Base-by-base conservation (phyloP, 1,140 invertebrate species). In the Drosophila teissieri region DNA sequence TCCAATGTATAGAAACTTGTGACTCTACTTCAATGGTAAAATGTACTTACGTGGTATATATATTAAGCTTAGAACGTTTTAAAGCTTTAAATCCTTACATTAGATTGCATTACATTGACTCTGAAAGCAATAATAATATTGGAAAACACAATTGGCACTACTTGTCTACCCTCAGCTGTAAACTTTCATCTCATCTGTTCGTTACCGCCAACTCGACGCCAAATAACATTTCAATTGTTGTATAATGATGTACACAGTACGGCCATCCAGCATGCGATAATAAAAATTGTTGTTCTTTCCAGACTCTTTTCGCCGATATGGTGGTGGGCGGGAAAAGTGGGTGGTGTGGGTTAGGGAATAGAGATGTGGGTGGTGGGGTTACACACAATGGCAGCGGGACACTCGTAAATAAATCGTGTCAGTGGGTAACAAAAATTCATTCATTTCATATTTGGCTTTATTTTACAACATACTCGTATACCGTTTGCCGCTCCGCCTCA, bases 381-480 rank as follows among this genome's bases (percentile, higher is more conserved):
- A 48, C 67, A 84, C 52, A 73, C 72, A 80, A 78, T 81, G 82
- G 60, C 57, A 24, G 22, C 44, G 48, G 78, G 83, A 88, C 83
- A 86, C 76, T 88, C 84, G 84, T 88, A 88, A 88, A 88, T 88
- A 88, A 88, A 88, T 88, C 84, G 83, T 88, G 83, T 89, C 83
- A 88, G 83, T 89, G 83, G 83, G 83, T 89, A 88, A 88, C 79
- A 88, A 89, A 86, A 86, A 89, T 88, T 88, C 83, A 89, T 88
- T 88, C 84, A 89, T 89, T 89, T 88, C 83, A 88, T 88, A 88
- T 88, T 89, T 76, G 73, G 70, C 49, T 62, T 73, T 74, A 73
- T 74, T 73, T 74, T 74, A 73, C 72, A 74, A 63, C 57, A 19
- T 49, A 24, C 19, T 19, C 4, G 24, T 24, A 54, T 72, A 46